Evolutionary conservation across 1,140 invertebrate genomes (phyloP), one percentile per base, ranked within the genome.

Genomic region (Homarus americanus): DNA sequence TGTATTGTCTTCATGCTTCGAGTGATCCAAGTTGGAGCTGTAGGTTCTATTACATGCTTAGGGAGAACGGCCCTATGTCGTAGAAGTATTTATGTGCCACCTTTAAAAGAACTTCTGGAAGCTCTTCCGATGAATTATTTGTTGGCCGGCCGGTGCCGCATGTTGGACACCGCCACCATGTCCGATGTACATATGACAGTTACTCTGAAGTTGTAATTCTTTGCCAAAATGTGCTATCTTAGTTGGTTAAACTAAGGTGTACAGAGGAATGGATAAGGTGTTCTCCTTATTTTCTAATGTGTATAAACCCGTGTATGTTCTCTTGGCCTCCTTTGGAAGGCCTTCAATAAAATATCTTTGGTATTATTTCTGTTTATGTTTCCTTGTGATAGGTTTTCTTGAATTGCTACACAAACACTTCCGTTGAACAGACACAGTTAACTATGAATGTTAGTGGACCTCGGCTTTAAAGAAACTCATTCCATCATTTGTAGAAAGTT

Each of bases 281-380:
- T 49, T 36, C 15, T 34, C 40, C 28, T 41, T 66, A 32, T 32
- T 66, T 66, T 41, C 32, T 66, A 72, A 40, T 63, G n/a, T 83
- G 53, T 83, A 63, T 66, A 69, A 83, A 83, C 44, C 49, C 15
- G 38, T 66, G 38, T 69, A 63, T 58, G 82, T 83, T 40, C 58
- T 32, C 80, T 53, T 34, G 82, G 58, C 53, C 58, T 24, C 58
- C 34, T 44, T 44, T 49, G 28, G 41, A 44, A 80, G 78, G 78
- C 44, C 49, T 49, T 80, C 78, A 80, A 80, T 80, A 80, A 80
- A 80, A 53, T 80, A 80, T 80, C 78, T 83, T 83, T 72, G 63
- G 82, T 83, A 72, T 38, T 66, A 28, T 36, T 53, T 4, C n/a
- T 7, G 63, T 69, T 69, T 69, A 32, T 5, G 12, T 32, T 69